These are phyloP conservation scores for Neomonachus schauinslandi DNA, from an alignment of 2,113 vertebrate species.

Conservation along the genomic window DNA sequence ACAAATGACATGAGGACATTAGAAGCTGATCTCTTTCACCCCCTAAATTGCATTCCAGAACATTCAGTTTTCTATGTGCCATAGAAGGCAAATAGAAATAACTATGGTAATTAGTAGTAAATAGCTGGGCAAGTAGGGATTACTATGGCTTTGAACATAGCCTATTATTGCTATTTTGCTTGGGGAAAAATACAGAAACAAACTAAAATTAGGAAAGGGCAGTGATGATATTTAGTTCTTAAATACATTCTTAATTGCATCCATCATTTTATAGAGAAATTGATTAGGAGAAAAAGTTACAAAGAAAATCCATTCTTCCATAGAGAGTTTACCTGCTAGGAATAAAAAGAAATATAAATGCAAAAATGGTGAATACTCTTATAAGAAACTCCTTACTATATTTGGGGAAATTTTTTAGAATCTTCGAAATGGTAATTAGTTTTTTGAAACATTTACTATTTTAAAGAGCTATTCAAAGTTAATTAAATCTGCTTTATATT, in stretches of 20 bases:
- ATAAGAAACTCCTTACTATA: background rate
- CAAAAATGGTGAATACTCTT: background rate
- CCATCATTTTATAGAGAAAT: conserved; percentile 45
- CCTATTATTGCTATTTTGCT: background rate
- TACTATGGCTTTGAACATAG: background rate
- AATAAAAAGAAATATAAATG: conserved; percentile 19
- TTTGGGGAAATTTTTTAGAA: background rate
- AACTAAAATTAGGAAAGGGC: background rate
- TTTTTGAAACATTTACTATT: conserved; percentile 15
- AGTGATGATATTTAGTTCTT: conserved; percentile 42
- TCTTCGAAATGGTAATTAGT: background rate
- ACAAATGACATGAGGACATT: background rate
- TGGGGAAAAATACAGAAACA: background rate
- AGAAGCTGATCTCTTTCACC: background rate
- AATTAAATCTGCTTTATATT: conserved; percentile 31
- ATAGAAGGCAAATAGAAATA: background rate
- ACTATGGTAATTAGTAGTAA: background rate
- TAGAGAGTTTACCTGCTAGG: background rate
- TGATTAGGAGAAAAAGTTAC: conserved; percentile 10
- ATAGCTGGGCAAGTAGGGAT: background rate
- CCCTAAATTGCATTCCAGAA: background rate
- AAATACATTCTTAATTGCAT: conserved; percentile 42
- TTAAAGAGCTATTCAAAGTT: conserved; percentile 41
- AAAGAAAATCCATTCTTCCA: conserved; percentile 37
- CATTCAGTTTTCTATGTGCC: background rate